These are phyloP conservation scores for Cabera pusaria DNA, from an alignment of 2,888 invertebrate species.

Conservation along the genomic window DNA sequence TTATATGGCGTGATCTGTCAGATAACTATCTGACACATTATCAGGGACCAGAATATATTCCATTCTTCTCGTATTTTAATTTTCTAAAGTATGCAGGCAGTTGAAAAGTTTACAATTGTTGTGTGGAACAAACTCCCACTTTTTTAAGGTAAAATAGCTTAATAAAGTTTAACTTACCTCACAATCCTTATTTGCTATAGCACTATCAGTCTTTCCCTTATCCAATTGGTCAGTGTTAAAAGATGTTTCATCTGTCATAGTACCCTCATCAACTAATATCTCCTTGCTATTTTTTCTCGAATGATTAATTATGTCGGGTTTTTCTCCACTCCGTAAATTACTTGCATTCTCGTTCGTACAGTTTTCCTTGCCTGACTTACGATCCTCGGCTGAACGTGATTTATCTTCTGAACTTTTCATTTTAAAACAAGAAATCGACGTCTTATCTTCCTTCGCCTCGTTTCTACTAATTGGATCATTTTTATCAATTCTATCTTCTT, in stretches of 20 bases:
- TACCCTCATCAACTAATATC: constrained; percentile 60
- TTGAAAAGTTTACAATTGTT: no score
- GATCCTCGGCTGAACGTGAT: constrained; percentile 64
- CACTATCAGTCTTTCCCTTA: constrained; percentile 65
- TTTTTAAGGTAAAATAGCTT: no score
- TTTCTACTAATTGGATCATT: constrained; percentile 63
- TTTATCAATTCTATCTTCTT: constrained; percentile 55
- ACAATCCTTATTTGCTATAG: constrained; percentile 54
- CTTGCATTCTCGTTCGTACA: constrained; percentile 72
- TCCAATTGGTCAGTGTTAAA: constrained; percentile 56
- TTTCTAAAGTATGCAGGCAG: no score
- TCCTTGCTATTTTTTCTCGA: constrained; percentile 62
- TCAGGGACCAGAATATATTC: no score
- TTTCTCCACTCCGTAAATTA: constrained; percentile 62
- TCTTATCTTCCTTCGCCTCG: constrained; percentile 67
- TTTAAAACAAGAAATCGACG: constrained; percentile 77
- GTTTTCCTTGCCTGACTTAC: constrained; percentile 66
- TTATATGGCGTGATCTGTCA: no score
- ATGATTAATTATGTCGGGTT: constrained; percentile 71
- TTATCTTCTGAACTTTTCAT: constrained; percentile 72
- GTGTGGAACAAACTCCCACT: no score
- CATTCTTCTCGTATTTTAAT: no score
- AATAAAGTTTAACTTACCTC: no score
- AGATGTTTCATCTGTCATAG: constrained; percentile 56
- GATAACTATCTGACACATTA: no score